Percentiles rank a stretch among this genome's conserved stretches.
Evolutionary conservation across 1,140 invertebrate genomes (phyloP).

Genomic region (Lethrus apterus): DNA sequence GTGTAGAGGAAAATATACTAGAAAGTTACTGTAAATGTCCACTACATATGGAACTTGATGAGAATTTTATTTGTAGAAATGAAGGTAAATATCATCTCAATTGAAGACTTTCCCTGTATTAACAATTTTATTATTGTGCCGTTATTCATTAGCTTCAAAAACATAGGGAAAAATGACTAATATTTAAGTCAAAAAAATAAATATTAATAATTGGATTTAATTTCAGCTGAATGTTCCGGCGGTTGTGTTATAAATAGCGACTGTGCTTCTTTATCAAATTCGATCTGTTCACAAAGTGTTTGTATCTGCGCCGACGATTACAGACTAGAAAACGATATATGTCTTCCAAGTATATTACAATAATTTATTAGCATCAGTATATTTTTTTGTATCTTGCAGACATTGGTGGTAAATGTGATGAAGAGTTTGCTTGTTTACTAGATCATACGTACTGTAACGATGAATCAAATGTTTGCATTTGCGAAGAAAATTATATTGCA

Average conservation of each 20-base stretch:
- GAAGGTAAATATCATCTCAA: not conserved
- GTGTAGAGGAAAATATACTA: not conserved
- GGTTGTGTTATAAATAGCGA: not conserved
- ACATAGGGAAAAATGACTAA: no score
- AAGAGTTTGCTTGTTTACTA: not conserved
- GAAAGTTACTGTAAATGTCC: not conserved
- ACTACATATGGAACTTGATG: conserved; percentile 2
- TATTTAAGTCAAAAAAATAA: no score
- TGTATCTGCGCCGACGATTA: not conserved
- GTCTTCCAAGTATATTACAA: conserved; percentile 10
- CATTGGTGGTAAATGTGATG: conserved; percentile 3
- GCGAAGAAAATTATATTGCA: not conserved
- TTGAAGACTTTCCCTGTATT: not conserved
- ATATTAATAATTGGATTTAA: no score
- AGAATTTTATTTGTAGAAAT: not conserved
- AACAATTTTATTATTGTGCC: not conserved
- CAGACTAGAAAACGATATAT: conserved; percentile 1
- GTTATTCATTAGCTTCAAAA: no score
- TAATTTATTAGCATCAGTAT: not conserved
- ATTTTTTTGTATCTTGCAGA: conserved; percentile 3
- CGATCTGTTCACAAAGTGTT: not conserved
- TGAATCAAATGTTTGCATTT: conserved; percentile 2
- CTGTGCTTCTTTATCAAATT: conserved; percentile 3
- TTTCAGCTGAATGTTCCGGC: no score
- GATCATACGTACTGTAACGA: conserved; percentile 2